Evolutionary conservation across 2,888 invertebrate genomes (phyloP).

Genomic region (Tetheella fluctuosa): DNA sequence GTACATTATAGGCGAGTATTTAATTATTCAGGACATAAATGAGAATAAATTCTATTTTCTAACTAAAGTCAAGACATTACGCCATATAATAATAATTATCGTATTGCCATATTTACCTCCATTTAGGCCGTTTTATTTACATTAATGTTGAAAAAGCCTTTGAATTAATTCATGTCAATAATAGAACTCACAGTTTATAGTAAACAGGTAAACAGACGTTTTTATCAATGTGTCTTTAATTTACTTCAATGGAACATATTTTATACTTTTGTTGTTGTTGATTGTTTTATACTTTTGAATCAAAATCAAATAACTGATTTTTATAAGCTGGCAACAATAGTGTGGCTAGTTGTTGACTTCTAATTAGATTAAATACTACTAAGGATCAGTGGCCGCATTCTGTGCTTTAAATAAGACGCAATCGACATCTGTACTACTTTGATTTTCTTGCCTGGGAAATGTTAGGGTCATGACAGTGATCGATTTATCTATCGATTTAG

Average conservation of each 20-base stretch:
- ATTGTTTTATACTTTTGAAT: neutral
- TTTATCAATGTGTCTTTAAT: neutral
- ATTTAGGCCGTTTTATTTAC: neutral
- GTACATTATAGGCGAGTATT: too few relatives aligned
- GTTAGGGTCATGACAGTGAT: slow-evolving; percentile 2
- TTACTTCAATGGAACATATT: neutral
- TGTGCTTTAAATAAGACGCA: slow-evolving; percentile 12
- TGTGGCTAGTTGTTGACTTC: neutral
- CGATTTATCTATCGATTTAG: slow-evolving; percentile 2
- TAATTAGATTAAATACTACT: slow-evolving; percentile 3
- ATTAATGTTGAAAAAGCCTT: neutral
- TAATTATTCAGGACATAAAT: too few relatives aligned
- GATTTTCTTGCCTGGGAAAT: slow-evolving; percentile 2
- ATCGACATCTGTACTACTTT: slow-evolving; percentile 4
- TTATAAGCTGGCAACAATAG: slow-evolving; percentile 1
- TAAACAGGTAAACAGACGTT: neutral
- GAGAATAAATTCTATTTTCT: too few relatives aligned
- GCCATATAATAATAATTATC: too few relatives aligned
- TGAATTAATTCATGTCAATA: neutral
- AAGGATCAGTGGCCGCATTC: slow-evolving; percentile 12
- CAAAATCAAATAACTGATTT: slow-evolving; percentile 33
- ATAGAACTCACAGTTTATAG: neutral
- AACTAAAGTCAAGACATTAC: too few relatives aligned
- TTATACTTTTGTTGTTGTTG: neutral
- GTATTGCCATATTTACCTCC: too few relatives aligned